Conservation (phyloP, 2,113 vertebrate genomes). For the Antechinus flavipes region DNA sequence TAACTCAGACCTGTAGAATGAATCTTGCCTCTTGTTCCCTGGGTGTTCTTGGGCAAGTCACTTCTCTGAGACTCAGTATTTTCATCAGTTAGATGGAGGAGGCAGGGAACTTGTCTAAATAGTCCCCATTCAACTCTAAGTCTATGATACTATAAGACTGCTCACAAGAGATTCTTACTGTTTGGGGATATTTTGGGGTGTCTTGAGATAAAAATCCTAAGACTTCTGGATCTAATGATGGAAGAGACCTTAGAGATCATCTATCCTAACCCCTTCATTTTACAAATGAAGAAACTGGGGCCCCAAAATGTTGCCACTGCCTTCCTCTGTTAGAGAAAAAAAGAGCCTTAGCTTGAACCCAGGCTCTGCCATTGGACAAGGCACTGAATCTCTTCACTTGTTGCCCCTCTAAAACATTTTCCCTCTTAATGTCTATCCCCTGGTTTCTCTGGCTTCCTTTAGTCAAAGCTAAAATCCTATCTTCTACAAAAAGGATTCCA, state of each 20-base stretch:
- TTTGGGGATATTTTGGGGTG: not conserved
- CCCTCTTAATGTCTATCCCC: not conserved
- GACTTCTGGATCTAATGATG: not conserved
- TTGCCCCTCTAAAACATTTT: not conserved
- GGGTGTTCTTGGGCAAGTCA: not conserved
- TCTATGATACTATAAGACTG: not conserved
- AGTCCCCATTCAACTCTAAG: not conserved
- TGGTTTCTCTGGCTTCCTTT: not conserved
- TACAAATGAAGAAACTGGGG: not conserved
- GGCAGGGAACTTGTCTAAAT: not conserved
- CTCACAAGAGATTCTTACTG: not conserved
- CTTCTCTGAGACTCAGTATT: not conserved
- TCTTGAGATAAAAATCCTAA: not conserved
- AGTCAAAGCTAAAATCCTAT: not conserved
- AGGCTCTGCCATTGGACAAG: not conserved
- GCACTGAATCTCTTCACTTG: not conserved
- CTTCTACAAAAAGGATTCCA: not conserved
- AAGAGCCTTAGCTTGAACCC: not conserved
- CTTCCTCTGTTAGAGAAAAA: not conserved
- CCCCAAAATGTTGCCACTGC: not conserved
- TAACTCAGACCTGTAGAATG: no score
- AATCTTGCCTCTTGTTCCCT: not conserved
- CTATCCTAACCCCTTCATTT: not conserved
- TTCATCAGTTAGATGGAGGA: slow-evolving; percentile 11
- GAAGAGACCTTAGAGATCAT: not conserved